These are phyloP conservation scores for Coregonus sp. DNA, from an alignment of 2,797 vertebrate genomes.

Conservation along the genomic window DNA sequence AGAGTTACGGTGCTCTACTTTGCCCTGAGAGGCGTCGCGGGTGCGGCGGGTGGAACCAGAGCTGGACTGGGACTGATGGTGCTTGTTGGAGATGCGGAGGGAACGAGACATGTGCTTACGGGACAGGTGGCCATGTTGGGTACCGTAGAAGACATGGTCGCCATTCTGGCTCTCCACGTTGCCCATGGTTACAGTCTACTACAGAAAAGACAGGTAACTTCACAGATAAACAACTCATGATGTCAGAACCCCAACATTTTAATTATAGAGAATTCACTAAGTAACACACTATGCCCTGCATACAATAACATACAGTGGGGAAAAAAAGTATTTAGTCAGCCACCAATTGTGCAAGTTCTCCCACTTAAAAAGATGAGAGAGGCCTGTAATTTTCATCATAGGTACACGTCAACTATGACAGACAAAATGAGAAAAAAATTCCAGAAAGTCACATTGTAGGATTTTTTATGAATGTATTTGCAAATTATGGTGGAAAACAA, in stretches of 20 bases:
- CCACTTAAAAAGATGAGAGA: no score
- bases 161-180: constrained; percentile 95
- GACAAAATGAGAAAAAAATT: no score
- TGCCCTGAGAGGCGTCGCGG: constrained; percentile 79
- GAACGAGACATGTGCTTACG: constrained; percentile 91
- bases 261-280: background rate
- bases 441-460: no score
- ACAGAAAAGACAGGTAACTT: background rate
- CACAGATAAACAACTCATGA: background rate
- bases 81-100: constrained; percentile 79
- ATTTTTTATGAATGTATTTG: no score
- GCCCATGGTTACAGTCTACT: constrained; percentile 81
- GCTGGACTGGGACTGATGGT: background rate
- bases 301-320: background rate
- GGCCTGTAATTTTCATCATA: no score
- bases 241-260: no score
- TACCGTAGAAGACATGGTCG: constrained; percentile 81
- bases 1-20: constrained; percentile 83
- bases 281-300: background rate
- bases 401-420: no score
- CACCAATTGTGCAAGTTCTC: no score
- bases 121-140: constrained; percentile 81
- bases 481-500: no score
- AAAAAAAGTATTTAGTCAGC: no score
- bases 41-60: background rate